phyloP scores from a whole-genome alignment of 1,140 invertebrate species.

The Physella acuta region DNA sequence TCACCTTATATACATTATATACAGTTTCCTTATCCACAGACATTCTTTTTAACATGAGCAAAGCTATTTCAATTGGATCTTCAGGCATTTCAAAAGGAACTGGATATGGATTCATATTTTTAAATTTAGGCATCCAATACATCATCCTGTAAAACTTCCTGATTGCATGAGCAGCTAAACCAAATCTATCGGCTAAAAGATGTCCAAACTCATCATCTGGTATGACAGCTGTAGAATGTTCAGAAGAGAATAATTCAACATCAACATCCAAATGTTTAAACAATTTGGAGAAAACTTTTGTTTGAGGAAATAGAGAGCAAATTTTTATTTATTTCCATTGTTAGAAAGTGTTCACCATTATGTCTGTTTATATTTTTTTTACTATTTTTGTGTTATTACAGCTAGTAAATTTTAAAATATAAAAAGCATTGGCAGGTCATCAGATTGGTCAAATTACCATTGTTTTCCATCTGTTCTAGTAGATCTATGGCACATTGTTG shows the following conservation, averaged over 20 bases:
- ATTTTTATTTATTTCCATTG: too few relatives aligned
- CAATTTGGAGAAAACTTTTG: background rate
- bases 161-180: conserved; percentile 73
- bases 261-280: background rate
- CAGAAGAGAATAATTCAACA: background rate
- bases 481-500: conserved; percentile 87
- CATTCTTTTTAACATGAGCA: conserved; percentile 83
- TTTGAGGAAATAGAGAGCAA: too few relatives aligned
- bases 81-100: conserved; percentile 67
- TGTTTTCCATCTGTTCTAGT: conserved; percentile 82
- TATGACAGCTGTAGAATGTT: conserved; percentile 71
- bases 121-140: conserved; percentile 99
- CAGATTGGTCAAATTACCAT: too few relatives aligned
- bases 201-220: conserved; percentile 85
- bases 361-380: too few relatives aligned
- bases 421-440: too few relatives aligned
- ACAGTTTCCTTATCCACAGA: conserved; percentile 78
- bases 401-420: too few relatives aligned
- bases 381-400: too few relatives aligned
- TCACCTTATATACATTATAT: conserved; percentile 72
- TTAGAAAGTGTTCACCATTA: too few relatives aligned
- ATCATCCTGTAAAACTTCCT: conserved; percentile 87
- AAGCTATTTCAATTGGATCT: conserved; percentile 77
- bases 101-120: conserved; percentile 85
- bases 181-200: conserved; percentile 83